Base-by-base conservation (phyloP, 2,888 invertebrate genomes). In the Halictus quadricinctus region DNA sequence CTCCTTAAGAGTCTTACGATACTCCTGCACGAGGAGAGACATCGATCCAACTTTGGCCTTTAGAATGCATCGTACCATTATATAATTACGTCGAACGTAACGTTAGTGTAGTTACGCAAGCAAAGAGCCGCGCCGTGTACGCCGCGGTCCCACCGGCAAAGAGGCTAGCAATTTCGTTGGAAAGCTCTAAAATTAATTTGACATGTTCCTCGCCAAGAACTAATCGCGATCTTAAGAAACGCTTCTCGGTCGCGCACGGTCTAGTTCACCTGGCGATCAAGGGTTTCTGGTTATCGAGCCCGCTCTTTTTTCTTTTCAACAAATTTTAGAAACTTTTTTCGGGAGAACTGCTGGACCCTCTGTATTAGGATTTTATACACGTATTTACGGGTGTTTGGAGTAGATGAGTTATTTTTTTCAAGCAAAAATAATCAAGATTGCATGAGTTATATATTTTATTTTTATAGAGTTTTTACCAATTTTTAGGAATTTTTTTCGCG, bases 31-130 rank as follows among this genome's bases (percentile, higher is more conserved):
- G 69, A 73, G 64, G 66, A 60, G 29, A 76, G 66, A 78, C 83
- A 90, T 88, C 83, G 83, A 90, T 86, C 84, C 77, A 74, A 87
- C 81, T 83, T 90, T 41, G 84, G 85, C 75, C 83, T 87, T 87
- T 84, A 79, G 83, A 88, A 80, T 83, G 81, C 66, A 81, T 76
- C 81, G 80, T 74, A 48, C 25, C 84, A 85, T 90, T 89, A 86
- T 72, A 81, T 87, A 86, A 88, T 87, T 86, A 84, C 78, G 70
- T 84, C 41, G 75, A 83, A 86, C 87, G 79, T 84, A 86, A 87
- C 79, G 76, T 84, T 88, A 88, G 75, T 10, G 77, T 86, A 72
- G 79, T 89, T 84, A 88, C 84, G 79, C 77, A 82, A 81, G 72
- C 72, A 21, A 72, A 75, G 58, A 41, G 64, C 41, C 74, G 66